Evolutionary conservation across 2,888 invertebrate species (phyloP).

Genomic region (Torymus aiolomorphi): DNA sequence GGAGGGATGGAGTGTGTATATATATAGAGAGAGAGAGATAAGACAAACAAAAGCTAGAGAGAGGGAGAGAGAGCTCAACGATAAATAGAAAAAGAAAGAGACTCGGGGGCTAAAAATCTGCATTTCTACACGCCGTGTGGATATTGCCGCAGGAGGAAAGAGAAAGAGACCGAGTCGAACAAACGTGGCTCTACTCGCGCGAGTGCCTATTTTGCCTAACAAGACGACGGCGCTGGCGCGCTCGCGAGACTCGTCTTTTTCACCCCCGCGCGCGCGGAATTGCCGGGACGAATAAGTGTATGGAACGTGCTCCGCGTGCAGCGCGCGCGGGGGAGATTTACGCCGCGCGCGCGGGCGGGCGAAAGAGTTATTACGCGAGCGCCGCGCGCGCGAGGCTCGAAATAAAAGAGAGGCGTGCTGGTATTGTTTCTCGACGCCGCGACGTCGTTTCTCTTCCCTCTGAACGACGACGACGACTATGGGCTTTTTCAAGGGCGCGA

Average conservation of each 20-base stretch:
- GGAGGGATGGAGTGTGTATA: too few species aligned
- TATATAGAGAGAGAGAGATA: too few species aligned
- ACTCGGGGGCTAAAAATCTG: conserved; percentile 56
- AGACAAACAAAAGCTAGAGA: too few species aligned
- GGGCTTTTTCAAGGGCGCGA: too few species aligned
- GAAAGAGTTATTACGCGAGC: background rate
- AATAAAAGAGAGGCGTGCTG: too few species aligned
- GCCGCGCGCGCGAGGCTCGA: background rate
- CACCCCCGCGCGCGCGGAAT: background rate
- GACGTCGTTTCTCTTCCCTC: too few species aligned
- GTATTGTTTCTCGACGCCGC: too few species aligned
- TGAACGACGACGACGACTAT: too few species aligned
- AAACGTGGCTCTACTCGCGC: conserved; percentile 16
- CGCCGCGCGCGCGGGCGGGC: too few species aligned
- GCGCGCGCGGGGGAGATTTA: too few species aligned
- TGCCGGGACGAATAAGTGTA: background rate
- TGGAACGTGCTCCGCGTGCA: too few species aligned
- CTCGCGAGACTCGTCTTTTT: conserved; percentile 27
- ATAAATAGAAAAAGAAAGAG: background rate
- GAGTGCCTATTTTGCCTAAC: conserved; percentile 37
- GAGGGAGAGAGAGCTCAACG: background rate
- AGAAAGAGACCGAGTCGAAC: conserved; percentile 33
- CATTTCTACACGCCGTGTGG: conserved; percentile 49
- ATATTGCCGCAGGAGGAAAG: conserved; percentile 48
- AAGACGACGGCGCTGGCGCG: conserved; percentile 1